phyloP scores from a whole-genome alignment of 2,888 invertebrate species.

The Boloria euphrosyne region DNA sequence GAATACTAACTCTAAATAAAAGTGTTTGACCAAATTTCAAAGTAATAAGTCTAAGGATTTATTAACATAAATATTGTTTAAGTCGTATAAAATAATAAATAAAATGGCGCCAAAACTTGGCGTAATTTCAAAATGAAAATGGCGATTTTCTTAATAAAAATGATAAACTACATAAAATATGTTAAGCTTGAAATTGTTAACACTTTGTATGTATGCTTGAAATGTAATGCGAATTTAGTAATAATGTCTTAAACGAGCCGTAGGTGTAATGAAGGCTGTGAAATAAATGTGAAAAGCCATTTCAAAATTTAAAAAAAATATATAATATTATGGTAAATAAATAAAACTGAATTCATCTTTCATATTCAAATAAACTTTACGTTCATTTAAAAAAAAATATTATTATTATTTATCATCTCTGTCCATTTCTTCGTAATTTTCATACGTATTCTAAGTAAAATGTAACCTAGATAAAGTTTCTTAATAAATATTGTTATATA shows the following conservation, averaged over 20 bases:
- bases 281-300: constrained; percentile 60
- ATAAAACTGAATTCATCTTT: background rate
- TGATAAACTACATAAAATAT: constrained; percentile 1
- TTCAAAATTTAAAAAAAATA: constrained; percentile 24
- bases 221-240: constrained; percentile 22
- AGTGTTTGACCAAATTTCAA: constrained; percentile 14
- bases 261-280: constrained; percentile 76
- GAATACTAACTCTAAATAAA: constrained; percentile 26
- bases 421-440: constrained; percentile 26
- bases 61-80: background rate
- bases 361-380: background rate
- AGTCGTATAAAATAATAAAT: background rate
- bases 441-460: constrained; percentile 25
- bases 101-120: background rate
- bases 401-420: constrained; percentile 14
- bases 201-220: constrained; percentile 21
- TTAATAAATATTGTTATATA: constrained; percentile 35
- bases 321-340: background rate
- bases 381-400: background rate
- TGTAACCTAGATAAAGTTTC: constrained; percentile 26
- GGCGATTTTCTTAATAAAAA: background rate
- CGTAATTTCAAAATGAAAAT: background rate
- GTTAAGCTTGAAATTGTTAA: constrained; percentile 11
- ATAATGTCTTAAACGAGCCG: constrained; percentile 30
- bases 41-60: background rate